Conservation (phyloP, 35 echinoderm and acorn worm genomes). For the Ophiothrix spiculata region DNA sequence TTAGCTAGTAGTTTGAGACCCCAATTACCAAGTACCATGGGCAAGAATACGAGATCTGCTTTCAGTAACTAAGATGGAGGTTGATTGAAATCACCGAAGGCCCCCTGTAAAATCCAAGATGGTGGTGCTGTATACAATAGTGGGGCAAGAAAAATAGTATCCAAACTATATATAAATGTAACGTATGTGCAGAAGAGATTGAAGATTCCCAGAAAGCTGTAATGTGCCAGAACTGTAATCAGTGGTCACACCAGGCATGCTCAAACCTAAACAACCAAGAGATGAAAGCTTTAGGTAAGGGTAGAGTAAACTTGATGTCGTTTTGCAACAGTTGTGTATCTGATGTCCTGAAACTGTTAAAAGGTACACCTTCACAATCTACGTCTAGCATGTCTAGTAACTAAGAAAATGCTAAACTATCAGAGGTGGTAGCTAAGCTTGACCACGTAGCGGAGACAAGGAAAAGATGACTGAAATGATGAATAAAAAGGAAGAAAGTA, state of each 20-base stretch:
- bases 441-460: neutral
- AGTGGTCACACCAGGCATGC: slow-evolving; percentile 6
- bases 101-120: neutral
- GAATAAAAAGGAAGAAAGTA: neutral
- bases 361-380: neutral
- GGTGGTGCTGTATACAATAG: neutral
- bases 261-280: slow-evolving; percentile 20
- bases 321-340: slow-evolving; percentile 2
- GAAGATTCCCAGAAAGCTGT: neutral
- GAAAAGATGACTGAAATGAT: neutral
- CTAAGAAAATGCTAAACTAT: neutral
- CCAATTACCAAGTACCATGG: neutral
- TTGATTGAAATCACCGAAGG: neutral
- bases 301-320: slow-evolving; percentile 2
- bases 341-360: neutral
- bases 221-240: slow-evolving; percentile 13
- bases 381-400: neutral
- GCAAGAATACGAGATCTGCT: neutral
- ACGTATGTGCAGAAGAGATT: too few species aligned
- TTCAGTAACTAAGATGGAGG: neutral
- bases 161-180: too few species aligned
- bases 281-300: slow-evolving; percentile 14
- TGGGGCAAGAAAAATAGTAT: neutral
- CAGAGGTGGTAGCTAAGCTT: neutral
- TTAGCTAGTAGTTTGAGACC: neutral